Conservation (phyloP, 2,113 vertebrate genomes). For the Nipponia nippon region DNA sequence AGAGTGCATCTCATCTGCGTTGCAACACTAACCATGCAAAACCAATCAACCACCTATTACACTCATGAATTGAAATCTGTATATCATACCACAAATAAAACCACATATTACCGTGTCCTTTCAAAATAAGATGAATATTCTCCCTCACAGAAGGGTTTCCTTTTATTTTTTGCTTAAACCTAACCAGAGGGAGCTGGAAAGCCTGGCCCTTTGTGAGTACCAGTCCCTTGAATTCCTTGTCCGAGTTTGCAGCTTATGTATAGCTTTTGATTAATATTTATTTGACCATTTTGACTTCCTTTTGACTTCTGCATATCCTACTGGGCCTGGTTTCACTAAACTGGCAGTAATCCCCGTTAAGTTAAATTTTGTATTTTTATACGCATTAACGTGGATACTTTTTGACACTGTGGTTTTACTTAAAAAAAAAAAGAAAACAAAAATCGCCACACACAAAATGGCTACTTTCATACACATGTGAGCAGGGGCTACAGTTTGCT, state of each 20-base stretch:
- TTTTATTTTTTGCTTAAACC: not conserved
- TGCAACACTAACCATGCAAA: not conserved
- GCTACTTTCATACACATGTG: not conserved
- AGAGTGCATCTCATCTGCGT: not conserved
- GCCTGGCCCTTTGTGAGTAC: not conserved
- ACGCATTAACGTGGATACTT: not conserved
- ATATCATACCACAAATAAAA: not conserved
- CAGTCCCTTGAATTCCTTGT: not conserved
- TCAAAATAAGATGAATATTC: not conserved
- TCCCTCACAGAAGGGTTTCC: not conserved
- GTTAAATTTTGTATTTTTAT: not conserved
- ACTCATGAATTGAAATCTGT: not conserved
- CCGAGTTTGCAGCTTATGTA: not conserved
- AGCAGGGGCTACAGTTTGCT: not conserved
- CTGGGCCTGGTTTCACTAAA: not conserved
- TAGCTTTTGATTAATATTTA: not conserved
- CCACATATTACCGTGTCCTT: not conserved
- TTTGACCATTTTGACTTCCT: not conserved
- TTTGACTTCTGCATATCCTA: not conserved
- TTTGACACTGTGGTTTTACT: not conserved
- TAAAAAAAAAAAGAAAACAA: not conserved
- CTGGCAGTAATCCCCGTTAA: not conserved
- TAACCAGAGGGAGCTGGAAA: not conserved
- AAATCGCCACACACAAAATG: not conserved
- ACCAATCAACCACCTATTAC: not conserved